Conservation (phyloP, 1,140 invertebrate species). For the Agrypnia vestita region DNA sequence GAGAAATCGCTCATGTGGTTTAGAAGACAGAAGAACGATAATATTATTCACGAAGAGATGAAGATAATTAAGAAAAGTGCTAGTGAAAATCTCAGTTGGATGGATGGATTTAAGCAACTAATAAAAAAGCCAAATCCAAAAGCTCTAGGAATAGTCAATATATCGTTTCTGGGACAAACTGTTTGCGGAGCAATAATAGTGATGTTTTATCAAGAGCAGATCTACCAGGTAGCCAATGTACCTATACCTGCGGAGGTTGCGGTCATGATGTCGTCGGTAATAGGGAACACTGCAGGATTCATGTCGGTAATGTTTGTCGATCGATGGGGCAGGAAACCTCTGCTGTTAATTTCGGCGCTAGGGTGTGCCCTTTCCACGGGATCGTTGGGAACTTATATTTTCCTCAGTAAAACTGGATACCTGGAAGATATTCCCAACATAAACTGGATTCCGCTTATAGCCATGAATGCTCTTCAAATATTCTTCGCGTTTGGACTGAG, state of each 20-base stretch:
- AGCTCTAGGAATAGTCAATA: conserved; percentile 55
- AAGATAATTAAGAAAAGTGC: conserved; percentile 51
- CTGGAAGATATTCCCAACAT: conserved; percentile 43
- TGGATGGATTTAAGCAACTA: conserved; percentile 48
- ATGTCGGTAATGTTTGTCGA: conserved; percentile 55
- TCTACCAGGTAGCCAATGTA: conserved; percentile 38
- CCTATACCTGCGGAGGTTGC: conserved; percentile 50
- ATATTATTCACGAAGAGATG: conserved; percentile 53
- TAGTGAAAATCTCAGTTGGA: conserved; percentile 44
- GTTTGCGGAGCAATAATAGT: conserved; percentile 57
- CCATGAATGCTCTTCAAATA: conserved; percentile 52
- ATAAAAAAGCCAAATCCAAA: conserved; percentile 55
- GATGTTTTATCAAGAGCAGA: conserved; percentile 59
- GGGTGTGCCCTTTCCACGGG: conserved; percentile 54
- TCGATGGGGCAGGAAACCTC: conserved; percentile 58
- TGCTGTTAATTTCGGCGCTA: conserved; percentile 50
- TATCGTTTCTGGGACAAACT: conserved; percentile 50
- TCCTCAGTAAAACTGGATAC: conserved; percentile 42
- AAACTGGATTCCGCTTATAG: conserved; percentile 52
- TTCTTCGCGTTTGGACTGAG: conserved; percentile 58
- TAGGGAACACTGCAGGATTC: conserved; percentile 51
- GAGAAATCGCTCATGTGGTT: conserved; percentile 54
- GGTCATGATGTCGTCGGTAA: conserved; percentile 53
- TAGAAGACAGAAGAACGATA: conserved; percentile 54
- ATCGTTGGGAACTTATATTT: conserved; percentile 54